A percentile compares a stretch with the other conserved stretches of the same genome.
phyloP scores from a whole-genome alignment of 1,140 invertebrate species.

The Vanessa atalanta region DNA sequence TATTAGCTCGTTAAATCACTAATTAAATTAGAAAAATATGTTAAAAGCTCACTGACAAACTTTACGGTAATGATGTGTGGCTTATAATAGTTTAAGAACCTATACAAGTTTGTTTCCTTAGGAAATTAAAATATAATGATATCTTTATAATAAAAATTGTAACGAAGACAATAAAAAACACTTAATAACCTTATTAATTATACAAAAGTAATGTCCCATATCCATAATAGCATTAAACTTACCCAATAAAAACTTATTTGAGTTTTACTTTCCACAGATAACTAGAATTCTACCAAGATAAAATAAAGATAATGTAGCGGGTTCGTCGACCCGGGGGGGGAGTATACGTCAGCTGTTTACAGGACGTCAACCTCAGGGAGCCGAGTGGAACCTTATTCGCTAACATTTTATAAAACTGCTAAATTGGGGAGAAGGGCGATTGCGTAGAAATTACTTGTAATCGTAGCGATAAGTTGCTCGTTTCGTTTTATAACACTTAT shows the following conservation, averaged over 20 bases:
- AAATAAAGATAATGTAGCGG: conserved; percentile 36
- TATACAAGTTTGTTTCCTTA: too few relatives aligned
- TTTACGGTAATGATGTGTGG: too few relatives aligned
- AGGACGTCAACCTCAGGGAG: conserved; percentile 56
- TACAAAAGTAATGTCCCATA: too few relatives aligned
- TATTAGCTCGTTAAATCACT: neutral
- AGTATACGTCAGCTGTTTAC: conserved; percentile 64
- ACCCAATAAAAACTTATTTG: neutral
- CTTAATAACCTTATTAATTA: too few relatives aligned
- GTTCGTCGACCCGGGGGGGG: conserved; percentile 47
- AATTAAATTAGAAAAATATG: neutral
- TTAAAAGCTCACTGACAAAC: neutral
- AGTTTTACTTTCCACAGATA: conserved; percentile 7
- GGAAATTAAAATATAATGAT: too few relatives aligned
- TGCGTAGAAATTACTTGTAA: conserved; percentile 9
- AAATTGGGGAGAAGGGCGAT: conserved; percentile 17
- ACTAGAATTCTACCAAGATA: conserved; percentile 20
- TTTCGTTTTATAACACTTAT: neutral
- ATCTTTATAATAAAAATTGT: too few relatives aligned
- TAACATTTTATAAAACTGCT: conserved; percentile 19
- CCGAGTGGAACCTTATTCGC: conserved; percentile 15
- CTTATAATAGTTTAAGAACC: too few relatives aligned
- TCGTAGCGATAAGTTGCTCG: neutral
- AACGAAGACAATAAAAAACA: too few relatives aligned
- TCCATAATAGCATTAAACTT: neutral